Conservation (phyloP, 2,113 vertebrate species). For the Amphiprion percula region DNA sequence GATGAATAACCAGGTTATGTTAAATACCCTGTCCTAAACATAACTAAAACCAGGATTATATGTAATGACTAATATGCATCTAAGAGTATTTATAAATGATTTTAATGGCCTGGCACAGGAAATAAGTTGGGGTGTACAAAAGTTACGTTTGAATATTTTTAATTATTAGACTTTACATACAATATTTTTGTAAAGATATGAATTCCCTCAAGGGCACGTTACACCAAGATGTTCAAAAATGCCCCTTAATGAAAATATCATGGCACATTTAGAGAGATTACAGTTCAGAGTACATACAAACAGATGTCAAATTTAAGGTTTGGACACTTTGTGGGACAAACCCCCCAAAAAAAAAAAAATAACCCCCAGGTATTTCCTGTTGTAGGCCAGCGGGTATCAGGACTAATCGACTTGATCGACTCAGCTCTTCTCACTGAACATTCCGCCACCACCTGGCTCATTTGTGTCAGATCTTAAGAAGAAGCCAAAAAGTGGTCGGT, state of each 20-base stretch:
- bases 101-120: not conserved
- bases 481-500: constrained; percentile 22
- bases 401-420: constrained; percentile 18
- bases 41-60: not conserved
- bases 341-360: not conserved
- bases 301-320: not conserved
- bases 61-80: not conserved
- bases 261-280: not conserved
- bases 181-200: not conserved
- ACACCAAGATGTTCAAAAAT: not conserved
- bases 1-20: not conserved
- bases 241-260: not conserved
- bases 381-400: not conserved
- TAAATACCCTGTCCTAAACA: not conserved
- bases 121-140: not conserved
- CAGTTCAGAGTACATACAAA: not conserved
- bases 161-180: not conserved
- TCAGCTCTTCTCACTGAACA: not conserved
- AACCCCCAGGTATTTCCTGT: not conserved
- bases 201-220: not conserved
- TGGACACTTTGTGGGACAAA: not conserved
- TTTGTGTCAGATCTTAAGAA: constrained; percentile 38
- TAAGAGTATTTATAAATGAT: not conserved
- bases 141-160: not conserved
- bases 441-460: constrained; percentile 15